Conservation (phyloP, 2,113 vertebrate species). For the Elanus axillaris region DNA sequence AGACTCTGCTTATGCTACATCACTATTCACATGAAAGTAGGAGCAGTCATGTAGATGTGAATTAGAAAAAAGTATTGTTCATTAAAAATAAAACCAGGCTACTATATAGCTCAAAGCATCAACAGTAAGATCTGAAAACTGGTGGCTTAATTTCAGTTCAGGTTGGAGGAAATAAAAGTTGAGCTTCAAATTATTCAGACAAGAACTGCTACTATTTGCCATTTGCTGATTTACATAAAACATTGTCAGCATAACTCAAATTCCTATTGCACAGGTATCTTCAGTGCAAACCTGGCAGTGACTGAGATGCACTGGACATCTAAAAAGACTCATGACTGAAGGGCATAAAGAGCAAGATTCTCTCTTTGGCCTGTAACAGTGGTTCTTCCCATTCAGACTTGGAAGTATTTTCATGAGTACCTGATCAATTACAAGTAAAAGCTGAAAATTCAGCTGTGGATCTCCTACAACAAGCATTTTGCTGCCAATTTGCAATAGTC, state of each 20-base stretch:
- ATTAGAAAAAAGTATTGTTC: background rate
- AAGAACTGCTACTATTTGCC: background rate
- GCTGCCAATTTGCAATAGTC: background rate
- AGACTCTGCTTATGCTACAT: background rate
- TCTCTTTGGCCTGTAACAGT: background rate
- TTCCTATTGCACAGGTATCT: background rate
- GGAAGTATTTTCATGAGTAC: background rate
- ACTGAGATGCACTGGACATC: background rate
- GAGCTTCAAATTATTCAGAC: background rate
- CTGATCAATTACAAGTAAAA: background rate
- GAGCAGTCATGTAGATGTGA: background rate
- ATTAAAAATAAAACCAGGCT: background rate
- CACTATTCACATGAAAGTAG: background rate
- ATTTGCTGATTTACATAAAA: background rate
- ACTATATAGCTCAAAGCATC: background rate
- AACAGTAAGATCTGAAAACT: background rate
- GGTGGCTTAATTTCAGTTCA: background rate
- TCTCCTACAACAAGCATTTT: background rate
- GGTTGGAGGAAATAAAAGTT: background rate
- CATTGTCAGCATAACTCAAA: background rate
- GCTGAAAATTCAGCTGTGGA: background rate
- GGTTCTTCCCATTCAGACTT: background rate
- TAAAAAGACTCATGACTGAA: background rate
- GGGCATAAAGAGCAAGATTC: background rate
- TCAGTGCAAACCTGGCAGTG: background rate